These are phyloP conservation scores for Euschistus heros DNA, from an alignment of 1,140 invertebrate genomes.

Conservation along the genomic window DNA sequence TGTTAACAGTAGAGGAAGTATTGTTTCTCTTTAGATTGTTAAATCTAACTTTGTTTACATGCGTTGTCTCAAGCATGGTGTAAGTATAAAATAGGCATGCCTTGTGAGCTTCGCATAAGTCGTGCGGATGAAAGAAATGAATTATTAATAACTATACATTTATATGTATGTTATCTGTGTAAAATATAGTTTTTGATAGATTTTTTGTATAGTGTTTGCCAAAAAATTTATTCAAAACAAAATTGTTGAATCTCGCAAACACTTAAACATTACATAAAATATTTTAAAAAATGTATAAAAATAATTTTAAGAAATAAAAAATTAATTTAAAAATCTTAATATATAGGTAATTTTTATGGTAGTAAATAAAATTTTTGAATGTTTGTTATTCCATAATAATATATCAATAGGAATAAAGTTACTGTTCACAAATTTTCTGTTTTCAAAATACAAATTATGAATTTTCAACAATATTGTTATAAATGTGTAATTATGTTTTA, in stretches of 20 bases:
- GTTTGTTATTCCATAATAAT: no score
- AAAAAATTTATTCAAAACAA: background rate
- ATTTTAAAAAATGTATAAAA: no score
- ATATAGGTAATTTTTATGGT: no score
- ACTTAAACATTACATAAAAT: no score
- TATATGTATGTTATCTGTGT: slow-evolving; percentile 10
- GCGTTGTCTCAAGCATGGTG: background rate
- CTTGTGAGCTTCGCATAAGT: background rate
- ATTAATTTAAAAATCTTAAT: no score
- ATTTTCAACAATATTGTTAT: no score
- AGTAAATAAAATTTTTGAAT: no score
- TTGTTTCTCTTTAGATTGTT: background rate
- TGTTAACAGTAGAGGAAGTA: background rate
- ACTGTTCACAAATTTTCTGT: no score
- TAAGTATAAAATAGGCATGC: slow-evolving; percentile 14
- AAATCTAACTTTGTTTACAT: slow-evolving; percentile 3
- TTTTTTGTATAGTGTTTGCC: slow-evolving; percentile 15
- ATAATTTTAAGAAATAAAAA: no score
- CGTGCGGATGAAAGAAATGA: background rate
- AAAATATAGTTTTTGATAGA: slow-evolving; percentile 11
- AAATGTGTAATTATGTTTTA: no score
- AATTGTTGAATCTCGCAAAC: slow-evolving; percentile 12
- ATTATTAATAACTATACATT: slow-evolving; percentile 2
- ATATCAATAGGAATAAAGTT: no score
- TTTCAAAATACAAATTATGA: no score